These are phyloP conservation scores for Dolichopus griseipennis DNA, from an alignment of 2,888 invertebrate species.

Conservation along the genomic window DNA sequence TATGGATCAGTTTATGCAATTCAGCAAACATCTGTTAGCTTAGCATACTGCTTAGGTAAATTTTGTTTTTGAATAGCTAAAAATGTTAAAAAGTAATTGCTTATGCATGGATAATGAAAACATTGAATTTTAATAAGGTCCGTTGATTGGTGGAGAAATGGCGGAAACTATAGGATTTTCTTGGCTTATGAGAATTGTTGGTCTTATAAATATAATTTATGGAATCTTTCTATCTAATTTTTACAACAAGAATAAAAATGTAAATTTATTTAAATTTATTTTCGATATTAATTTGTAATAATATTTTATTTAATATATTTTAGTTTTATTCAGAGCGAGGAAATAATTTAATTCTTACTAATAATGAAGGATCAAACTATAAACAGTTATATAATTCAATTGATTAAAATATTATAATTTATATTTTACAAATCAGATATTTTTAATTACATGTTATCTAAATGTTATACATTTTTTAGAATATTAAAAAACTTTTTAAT, in stretches of 20 bases:
- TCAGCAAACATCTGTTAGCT: constrained; percentile 70
- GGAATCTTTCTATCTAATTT: constrained; percentile 53
- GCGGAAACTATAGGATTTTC: constrained; percentile 61
- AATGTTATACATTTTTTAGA: too few relatives aligned
- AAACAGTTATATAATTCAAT: constrained; percentile 40
- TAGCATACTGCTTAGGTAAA: constrained; percentile 68
- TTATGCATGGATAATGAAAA: background rate
- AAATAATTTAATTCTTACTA: constrained; percentile 31
- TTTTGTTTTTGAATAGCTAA: constrained; percentile 2
- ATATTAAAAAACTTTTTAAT: too few relatives aligned
- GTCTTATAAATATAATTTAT: constrained; percentile 59
- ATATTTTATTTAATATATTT: too few relatives aligned
- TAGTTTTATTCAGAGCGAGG: constrained; percentile 32
- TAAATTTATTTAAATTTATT: constrained; percentile 19
- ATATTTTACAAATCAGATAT: too few relatives aligned
- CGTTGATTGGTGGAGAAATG: constrained; percentile 63
- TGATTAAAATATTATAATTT: constrained; percentile 23
- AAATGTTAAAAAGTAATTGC: too few relatives aligned
- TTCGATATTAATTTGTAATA: background rate
- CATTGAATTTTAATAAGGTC: constrained; percentile 44
- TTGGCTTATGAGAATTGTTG: constrained; percentile 65
- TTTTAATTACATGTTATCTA: too few relatives aligned
- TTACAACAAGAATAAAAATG: constrained; percentile 37
- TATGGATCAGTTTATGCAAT: constrained; percentile 76
- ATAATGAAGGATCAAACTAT: constrained; percentile 32